Evolutionary conservation across 2,797 vertebrate species (phyloP).

Genomic region (Spea hammondii): DNA sequence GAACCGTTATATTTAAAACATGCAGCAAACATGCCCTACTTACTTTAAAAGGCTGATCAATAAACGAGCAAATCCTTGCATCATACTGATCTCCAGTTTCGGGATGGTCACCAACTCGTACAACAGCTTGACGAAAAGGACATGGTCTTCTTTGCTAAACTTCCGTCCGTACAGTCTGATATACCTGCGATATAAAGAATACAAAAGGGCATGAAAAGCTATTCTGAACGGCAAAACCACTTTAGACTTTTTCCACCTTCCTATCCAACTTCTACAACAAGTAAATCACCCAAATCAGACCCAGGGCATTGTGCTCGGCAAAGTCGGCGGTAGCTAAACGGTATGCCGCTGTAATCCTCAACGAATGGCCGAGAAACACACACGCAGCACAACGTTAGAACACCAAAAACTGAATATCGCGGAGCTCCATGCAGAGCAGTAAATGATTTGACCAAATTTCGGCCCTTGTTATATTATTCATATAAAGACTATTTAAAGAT

Average conservation of each 20-base stretch:
- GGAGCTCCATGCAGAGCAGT: too few relatives aligned
- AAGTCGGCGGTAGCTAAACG: constrained; percentile 35
- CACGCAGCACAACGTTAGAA: too few relatives aligned
- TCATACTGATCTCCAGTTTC: constrained; percentile 96
- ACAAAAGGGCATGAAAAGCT: background rate
- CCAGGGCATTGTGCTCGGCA: background rate
- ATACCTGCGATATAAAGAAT: constrained; percentile 73
- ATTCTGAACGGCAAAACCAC: background rate
- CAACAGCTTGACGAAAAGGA: constrained; percentile 91
- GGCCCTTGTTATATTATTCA: too few relatives aligned
- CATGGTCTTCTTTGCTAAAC: constrained; percentile 97
- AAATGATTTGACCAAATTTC: too few relatives aligned
- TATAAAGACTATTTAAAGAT: too few relatives aligned
- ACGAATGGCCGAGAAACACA: background rate
- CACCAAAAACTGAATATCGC: too few relatives aligned
- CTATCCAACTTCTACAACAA: background rate
- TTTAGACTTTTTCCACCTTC: background rate
- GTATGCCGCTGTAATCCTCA: constrained; percentile 30
- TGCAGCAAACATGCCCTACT: constrained; percentile 58
- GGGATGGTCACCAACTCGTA: constrained; percentile 94
- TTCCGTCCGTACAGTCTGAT: constrained; percentile 94
- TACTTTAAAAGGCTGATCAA: constrained; percentile 96
- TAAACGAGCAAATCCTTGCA: constrained; percentile 93
- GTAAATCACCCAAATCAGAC: background rate
- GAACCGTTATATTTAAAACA: background rate